Evolutionary conservation across 2,797 vertebrate species (phyloP).

Genomic region (Huso huso): DNA sequence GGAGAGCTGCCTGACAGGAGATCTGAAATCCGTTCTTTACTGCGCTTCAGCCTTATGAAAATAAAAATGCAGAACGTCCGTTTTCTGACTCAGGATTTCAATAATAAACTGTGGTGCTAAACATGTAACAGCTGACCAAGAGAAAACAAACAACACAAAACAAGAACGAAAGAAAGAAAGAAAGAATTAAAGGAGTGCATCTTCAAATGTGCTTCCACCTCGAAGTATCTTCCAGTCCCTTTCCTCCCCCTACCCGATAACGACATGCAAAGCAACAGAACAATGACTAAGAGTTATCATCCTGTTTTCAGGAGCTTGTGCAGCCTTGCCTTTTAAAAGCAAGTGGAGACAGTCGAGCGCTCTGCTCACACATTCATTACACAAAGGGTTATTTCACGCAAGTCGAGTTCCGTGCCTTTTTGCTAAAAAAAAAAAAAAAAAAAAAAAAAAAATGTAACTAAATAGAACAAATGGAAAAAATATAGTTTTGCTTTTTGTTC

Average conservation of each 20-base stretch:
- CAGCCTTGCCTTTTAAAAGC: background rate
- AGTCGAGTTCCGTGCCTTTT: background rate
- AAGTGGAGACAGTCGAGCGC: background rate
- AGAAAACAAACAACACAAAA: background rate
- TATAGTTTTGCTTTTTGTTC: constrained; percentile 6
- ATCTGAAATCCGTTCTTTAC: background rate
- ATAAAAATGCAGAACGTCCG: constrained; percentile 12
- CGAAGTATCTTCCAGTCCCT: constrained; percentile 7
- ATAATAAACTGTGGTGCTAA: constrained; percentile 12
- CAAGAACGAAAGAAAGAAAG: background rate
- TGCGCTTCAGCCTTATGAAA: constrained; percentile 8
- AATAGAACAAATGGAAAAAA: background rate
- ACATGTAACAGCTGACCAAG: constrained; percentile 18
- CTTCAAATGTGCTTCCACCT: constrained; percentile 15
- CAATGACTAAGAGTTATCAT: constrained; percentile 18
- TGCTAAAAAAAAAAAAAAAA: background rate
- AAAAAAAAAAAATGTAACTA: background rate
- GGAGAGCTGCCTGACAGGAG: constrained; percentile 20
- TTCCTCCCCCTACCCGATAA: background rate
- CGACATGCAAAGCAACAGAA: constrained; percentile 11
- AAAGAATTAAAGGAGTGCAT: constrained; percentile 1
- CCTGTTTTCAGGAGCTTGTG: background rate
- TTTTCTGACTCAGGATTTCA: constrained; percentile 5
- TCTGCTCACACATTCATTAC: background rate
- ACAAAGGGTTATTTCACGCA: constrained; percentile 1